A percentile compares a stretch with the other conserved stretches of the same genome.
Conservation (phyloP, 2,888 invertebrate species). For the Alsophila aescularia region DNA sequence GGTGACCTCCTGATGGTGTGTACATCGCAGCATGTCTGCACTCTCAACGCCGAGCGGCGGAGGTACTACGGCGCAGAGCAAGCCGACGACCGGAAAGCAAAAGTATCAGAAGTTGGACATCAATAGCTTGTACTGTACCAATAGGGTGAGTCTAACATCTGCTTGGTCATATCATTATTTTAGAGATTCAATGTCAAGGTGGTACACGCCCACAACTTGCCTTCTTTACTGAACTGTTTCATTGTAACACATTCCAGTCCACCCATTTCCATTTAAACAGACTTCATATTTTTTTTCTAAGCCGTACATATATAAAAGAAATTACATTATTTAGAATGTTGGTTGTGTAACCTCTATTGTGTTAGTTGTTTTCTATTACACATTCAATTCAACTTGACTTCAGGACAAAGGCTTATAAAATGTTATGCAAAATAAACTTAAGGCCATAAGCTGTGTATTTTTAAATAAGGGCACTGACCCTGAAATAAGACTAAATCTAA, state of each 20-base stretch:
- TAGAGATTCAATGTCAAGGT: slow-evolving; percentile 29
- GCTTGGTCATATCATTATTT: neutral
- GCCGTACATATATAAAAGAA: no score
- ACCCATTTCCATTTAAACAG: neutral
- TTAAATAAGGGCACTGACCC: no score
- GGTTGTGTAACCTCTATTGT: slow-evolving; percentile 17
- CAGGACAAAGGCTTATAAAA: slow-evolving; percentile 9
- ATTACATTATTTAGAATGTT: neutral
- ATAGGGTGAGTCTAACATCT: slow-evolving; percentile 86
- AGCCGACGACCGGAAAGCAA: slow-evolving; percentile 90
- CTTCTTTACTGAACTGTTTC: slow-evolving; percentile 1
- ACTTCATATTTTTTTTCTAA: no score
- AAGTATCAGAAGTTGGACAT: slow-evolving; percentile 99
- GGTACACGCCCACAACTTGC: slow-evolving; percentile 34
- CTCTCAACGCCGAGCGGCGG: slow-evolving; percentile 92
- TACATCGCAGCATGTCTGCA: slow-evolving; percentile 98
- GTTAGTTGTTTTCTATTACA: slow-evolving; percentile 9
- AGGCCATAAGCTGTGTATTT: neutral
- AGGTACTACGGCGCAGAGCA: slow-evolving; percentile 83
- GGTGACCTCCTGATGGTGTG: slow-evolving; percentile 90
- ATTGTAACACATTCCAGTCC: slow-evolving; percentile 2
- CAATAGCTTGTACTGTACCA: slow-evolving; percentile 97
- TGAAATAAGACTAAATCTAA: no score
- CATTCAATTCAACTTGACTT: slow-evolving; percentile 14
- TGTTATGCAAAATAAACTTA: neutral